phyloP scores from a whole-genome alignment of 1,140 invertebrate genomes.

The Drosophila sp. region DNA sequence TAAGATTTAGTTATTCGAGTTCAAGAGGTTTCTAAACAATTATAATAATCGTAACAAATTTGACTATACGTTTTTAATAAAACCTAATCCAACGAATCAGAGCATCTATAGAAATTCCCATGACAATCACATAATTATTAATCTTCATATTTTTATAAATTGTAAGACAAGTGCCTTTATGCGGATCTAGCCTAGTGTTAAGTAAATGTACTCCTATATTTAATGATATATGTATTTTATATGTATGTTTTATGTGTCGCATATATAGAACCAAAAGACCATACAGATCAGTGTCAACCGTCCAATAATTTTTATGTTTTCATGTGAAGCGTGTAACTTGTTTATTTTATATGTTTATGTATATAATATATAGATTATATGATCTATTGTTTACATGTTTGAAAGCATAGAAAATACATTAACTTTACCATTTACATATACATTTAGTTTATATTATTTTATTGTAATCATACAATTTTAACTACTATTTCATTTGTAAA shows the following conservation, averaged over 20 bases:
- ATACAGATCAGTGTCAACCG: constrained; percentile 80
- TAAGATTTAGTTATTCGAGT: no score
- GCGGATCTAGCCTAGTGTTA: constrained; percentile 30
- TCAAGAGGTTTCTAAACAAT: no score
- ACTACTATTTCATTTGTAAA: constrained; percentile 31
- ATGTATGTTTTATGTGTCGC: constrained; percentile 30
- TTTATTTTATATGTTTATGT: constrained; percentile 33
- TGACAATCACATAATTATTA: not conserved
- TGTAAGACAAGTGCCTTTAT: constrained; percentile 47
- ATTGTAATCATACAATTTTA: constrained; percentile 10
- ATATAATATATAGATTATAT: constrained; percentile 22
- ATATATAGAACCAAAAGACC: constrained; percentile 57
- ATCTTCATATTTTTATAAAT: not conserved
- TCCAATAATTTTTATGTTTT: constrained; percentile 81
- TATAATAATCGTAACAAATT: no score
- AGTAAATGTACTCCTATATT: constrained; percentile 36
- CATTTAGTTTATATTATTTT: constrained; percentile 30
- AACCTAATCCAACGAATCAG: not conserved
- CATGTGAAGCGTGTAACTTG: constrained; percentile 58
- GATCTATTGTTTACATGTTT: constrained; percentile 53
- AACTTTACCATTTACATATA: constrained; percentile 7
- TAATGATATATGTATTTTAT: constrained; percentile 43
- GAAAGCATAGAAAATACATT: constrained; percentile 63
- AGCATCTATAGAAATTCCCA: not conserved
- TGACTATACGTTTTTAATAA: not conserved